Conservation (phyloP, 1,140 invertebrate species). For the Archivesica marissinica region DNA sequence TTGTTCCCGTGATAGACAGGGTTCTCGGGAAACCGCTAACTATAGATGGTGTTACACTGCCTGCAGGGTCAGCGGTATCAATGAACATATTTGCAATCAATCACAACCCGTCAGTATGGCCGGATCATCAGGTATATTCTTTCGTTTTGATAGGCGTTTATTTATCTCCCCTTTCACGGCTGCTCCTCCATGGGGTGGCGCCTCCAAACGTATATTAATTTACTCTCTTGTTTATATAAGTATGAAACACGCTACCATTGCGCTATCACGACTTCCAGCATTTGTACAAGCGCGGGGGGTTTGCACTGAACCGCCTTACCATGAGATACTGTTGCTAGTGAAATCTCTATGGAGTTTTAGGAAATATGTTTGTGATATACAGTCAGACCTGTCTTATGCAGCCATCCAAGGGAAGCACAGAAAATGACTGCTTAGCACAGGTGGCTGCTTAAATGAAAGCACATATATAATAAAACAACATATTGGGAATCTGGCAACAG, state of each 20-base stretch:
- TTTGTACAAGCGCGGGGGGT: neutral
- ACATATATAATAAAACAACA: too few relatives aligned
- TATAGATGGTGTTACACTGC: constrained; percentile 20
- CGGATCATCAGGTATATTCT: constrained; percentile 59
- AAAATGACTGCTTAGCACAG: too few relatives aligned
- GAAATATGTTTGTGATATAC: too few relatives aligned
- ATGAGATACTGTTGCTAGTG: neutral
- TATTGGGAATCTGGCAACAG: too few relatives aligned
- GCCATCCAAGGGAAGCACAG: too few relatives aligned
- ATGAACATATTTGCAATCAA: constrained; percentile 67
- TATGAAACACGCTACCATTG: neutral
- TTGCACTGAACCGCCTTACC: neutral
- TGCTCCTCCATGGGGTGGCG: neutral
- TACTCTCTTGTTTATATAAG: neutral
- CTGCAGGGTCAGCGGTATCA: neutral
- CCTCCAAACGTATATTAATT: neutral
- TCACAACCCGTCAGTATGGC: constrained; percentile 72
- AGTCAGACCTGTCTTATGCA: too few relatives aligned
- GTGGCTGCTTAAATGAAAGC: too few relatives aligned
- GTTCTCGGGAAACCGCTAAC: constrained; percentile 85
- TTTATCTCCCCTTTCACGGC: neutral
- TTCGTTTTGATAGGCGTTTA: neutral
- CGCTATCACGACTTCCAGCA: too few relatives aligned
- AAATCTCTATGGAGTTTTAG: too few relatives aligned
- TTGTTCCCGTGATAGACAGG: constrained; percentile 89